A percentile compares a stretch with the other conserved stretches of the same genome.
phyloP scores from a whole-genome alignment of 2,888 invertebrate species.

The Synergus japonicus region DNA sequence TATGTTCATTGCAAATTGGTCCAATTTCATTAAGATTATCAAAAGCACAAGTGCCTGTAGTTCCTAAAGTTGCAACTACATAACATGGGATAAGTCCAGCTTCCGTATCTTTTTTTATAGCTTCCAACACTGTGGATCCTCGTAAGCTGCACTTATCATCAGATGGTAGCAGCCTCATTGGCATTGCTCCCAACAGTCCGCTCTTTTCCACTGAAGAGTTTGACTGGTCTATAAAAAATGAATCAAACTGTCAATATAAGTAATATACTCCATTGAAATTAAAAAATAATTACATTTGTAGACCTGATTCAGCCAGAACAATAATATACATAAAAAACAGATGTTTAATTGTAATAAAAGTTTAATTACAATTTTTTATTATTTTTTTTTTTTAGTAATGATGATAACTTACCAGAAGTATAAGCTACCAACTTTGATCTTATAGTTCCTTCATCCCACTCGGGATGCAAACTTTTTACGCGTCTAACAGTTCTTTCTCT shows the following conservation, averaged over 20 bases:
- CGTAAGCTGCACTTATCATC: constrained; percentile 84
- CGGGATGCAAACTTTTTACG: constrained; percentile 80
- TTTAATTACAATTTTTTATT: neutral
- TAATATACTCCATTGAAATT: neutral
- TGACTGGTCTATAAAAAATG: constrained; percentile 82
- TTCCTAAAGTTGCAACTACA: constrained; percentile 92
- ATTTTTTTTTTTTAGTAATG: constrained; percentile 24
- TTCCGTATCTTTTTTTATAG: constrained; percentile 86
- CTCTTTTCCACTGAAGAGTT: constrained; percentile 95
- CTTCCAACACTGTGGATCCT: constrained; percentile 83
- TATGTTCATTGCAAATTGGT: constrained; percentile 85
- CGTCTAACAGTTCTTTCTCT: constrained; percentile 84
- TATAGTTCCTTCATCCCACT: constrained; percentile 82
- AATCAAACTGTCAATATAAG: neutral
- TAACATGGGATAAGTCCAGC: constrained; percentile 92
- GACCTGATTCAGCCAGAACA: too few species aligned
- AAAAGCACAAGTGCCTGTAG: constrained; percentile 93
- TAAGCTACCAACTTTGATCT: constrained; percentile 88
- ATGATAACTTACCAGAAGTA: constrained; percentile 80
- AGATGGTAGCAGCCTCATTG: constrained; percentile 85
- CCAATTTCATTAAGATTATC: constrained; percentile 92
- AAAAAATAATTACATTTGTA: too few species aligned
- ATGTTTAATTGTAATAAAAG: neutral
- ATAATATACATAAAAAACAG: too few species aligned
- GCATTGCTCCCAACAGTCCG: constrained; percentile 88